These are phyloP conservation scores for Tetragonula carbonaria DNA, from an alignment of 2,888 invertebrate species.

Conservation along the genomic window DNA sequence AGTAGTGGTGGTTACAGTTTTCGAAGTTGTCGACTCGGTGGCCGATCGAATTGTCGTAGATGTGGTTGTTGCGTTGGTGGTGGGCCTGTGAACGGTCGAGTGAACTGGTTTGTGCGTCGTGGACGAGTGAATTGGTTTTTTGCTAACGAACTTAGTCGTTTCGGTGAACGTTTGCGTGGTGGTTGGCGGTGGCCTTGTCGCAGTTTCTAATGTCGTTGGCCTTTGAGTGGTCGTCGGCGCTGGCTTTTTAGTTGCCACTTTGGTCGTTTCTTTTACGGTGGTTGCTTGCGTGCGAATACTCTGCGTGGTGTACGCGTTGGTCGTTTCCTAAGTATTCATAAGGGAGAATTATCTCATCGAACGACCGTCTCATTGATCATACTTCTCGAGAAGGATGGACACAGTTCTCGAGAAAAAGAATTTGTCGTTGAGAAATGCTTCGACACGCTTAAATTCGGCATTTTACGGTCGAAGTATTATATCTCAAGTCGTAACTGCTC, in stretches of 20 bases:
- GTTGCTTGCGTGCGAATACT: conserved; percentile 42
- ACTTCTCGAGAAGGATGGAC: background rate
- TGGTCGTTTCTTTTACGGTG: conserved; percentile 60
- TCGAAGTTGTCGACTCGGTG: conserved; percentile 56
- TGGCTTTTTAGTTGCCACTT: conserved; percentile 70
- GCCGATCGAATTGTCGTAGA: conserved; percentile 16
- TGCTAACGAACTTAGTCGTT: conserved; percentile 55
- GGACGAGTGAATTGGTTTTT: conserved; percentile 57
- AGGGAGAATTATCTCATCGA: conserved; percentile 9
- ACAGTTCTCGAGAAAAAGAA: background rate
- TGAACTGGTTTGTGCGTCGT: conserved; percentile 53
- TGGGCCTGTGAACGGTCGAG: conserved; percentile 39
- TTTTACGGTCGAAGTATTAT: background rate
- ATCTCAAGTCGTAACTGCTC: background rate
- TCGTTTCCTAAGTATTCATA: conserved; percentile 47
- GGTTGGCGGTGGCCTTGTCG: conserved; percentile 35
- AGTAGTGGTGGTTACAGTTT: conserved; percentile 64
- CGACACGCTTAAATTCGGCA: background rate
- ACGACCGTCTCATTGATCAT: too few species aligned
- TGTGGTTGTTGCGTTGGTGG: conserved; percentile 28
- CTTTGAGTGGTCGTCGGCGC: conserved; percentile 66
- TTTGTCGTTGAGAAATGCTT: background rate
- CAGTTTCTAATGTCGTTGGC: conserved; percentile 50
- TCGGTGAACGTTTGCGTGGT: conserved; percentile 28
- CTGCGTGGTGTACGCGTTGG: conserved; percentile 57